Evolutionary conservation across 2,113 vertebrate genomes (phyloP), one percentile per base, ranked within the genome.

Genomic region (Hyla sarda): DNA sequence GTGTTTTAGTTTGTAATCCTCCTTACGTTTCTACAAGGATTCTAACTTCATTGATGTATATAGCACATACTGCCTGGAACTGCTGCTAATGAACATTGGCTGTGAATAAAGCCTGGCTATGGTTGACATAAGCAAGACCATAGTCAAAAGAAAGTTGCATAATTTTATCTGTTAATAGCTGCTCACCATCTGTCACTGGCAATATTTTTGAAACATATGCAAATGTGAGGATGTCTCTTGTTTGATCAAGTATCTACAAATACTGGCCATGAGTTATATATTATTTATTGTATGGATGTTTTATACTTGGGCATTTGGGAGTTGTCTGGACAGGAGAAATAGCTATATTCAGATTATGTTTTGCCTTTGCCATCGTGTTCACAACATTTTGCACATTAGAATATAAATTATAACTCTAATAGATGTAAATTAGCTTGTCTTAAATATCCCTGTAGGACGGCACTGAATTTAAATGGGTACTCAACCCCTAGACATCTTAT

Each of bases 21-120:
- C 56, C 58, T 25, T 13, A 34, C 32, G 65, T 34, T 34, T 34
- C 17, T 34, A 13, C 25, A 5, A 14, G 25, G 60, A 3, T 65
- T 30, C 32, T 37, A 19, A 23, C 9, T 41, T 19, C 8, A 37
- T 41, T 34, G 19, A 21, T 37, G 62, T 67, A 30, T 6, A 67
- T 19, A 67, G 14, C 28, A 67, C 28, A 14, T 41, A 23, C 32
- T 71, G 67, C 34, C 34, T 9, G 65, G 17, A 19, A 10, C 30
- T 37, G 65, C 65, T 69, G 67, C 67, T 71, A 71, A 71, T 71
- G 67, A 71, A 41, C 32, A 41, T 41, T 71, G 67, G 67, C 67
- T 37, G 17, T 10, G 67, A 71, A 71, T 23, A 23, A 21, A 21
- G 19, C 13, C 67, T 71, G 67, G 67, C 67, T 11, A 23, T 19